Conservation (phyloP, 2,888 invertebrate genomes). For the Pammene aurita region DNA sequence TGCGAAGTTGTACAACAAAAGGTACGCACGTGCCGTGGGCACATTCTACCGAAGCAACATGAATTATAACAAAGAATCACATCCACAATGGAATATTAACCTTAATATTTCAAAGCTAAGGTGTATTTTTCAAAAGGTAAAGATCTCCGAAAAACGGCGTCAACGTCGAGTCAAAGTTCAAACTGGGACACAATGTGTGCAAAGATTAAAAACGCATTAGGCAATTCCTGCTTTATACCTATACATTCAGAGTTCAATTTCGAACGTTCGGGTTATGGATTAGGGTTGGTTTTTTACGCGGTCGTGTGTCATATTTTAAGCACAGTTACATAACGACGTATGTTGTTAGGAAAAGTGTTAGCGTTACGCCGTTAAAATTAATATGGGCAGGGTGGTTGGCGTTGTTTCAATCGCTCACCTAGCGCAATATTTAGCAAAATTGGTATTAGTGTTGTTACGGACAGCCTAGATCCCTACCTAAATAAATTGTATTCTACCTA, state of each 20-base stretch:
- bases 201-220: conserved; percentile 39
- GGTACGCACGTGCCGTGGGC: conserved; percentile 58
- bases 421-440: background rate
- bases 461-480: too few relatives aligned
- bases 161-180: conserved; percentile 68
- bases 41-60: conserved; percentile 55
- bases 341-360: conserved; percentile 3
- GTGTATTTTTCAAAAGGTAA: conserved; percentile 48
- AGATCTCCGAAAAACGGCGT: conserved; percentile 57
- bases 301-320: conserved; percentile 59
- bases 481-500: too few relatives aligned
- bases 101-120: conserved; percentile 47
- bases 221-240: conserved; percentile 49
- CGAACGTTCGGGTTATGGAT: conserved; percentile 44
- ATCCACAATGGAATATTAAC: conserved; percentile 47
- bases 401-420: background rate
- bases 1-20: conserved; percentile 61
- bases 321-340: background rate
- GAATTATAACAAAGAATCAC: conserved; percentile 56
- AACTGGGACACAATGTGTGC: conserved; percentile 58
- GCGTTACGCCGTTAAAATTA: background rate
- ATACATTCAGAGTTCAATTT: conserved; percentile 54
- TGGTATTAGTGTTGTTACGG: too few relatives aligned
- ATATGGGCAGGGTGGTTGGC: background rate
- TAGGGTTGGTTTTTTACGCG: conserved; percentile 60